A percentile compares a stretch with the other conserved stretches of the same genome.
These are phyloP conservation scores for Petroica traversi DNA, from an alignment of 2,113 vertebrate species.

Conservation along the genomic window DNA sequence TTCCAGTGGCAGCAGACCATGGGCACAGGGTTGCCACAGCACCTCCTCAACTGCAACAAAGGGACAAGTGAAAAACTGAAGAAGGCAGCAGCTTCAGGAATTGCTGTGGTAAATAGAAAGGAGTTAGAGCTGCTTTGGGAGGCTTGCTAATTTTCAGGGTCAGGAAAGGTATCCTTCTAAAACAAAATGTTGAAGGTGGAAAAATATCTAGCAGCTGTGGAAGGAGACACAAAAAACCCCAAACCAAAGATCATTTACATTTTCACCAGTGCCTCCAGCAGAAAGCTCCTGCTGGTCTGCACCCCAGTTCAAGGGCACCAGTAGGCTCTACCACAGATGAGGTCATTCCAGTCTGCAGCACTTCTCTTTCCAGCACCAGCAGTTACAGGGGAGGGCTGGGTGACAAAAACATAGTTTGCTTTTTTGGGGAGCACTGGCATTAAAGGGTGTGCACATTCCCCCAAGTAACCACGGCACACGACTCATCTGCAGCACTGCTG, in stretches of 20 bases:
- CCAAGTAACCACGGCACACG: fast-evolving
- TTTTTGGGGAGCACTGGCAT: background rate
- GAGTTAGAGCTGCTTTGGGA: background rate
- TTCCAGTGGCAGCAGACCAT: background rate
- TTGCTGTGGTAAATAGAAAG: background rate
- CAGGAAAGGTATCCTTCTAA: background rate
- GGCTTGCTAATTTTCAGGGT: background rate
- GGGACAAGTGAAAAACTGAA: background rate
- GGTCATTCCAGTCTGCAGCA: background rate
- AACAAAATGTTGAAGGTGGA: background rate
- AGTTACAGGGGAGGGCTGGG: background rate
- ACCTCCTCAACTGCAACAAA: background rate
- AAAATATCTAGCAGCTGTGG: background rate
- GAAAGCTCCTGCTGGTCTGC: background rate
- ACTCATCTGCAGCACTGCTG: background rate
- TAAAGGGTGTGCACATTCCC: background rate
- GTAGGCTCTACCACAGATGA: background rate
- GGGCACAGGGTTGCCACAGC: background rate
- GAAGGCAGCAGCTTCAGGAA: background rate
- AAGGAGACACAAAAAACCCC: background rate
- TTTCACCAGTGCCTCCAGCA: background rate
- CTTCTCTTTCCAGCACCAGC: background rate
- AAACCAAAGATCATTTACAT: background rate
- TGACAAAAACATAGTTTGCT: background rate
- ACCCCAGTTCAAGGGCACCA: background rate